These are phyloP conservation scores for Craniophora ligustri DNA, from an alignment of 2,888 invertebrate species.

Conservation along the genomic window DNA sequence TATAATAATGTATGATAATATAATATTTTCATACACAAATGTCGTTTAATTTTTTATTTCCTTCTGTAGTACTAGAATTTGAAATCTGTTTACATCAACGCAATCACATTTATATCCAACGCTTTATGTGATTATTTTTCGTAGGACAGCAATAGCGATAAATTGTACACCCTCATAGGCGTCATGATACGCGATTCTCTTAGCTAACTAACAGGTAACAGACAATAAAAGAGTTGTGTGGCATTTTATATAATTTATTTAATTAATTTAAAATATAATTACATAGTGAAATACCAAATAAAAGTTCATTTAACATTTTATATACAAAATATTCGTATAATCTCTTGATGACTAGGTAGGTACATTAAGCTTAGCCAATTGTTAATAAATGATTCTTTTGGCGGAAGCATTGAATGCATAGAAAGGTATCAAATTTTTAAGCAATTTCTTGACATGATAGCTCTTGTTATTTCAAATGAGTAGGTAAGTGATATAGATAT, in stretches of 20 bases:
- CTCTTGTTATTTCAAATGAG: background rate
- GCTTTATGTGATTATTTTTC: background rate
- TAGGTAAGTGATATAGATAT: background rate
- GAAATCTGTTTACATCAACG: background rate
- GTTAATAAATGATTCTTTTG: conserved; percentile 59
- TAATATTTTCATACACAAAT: conserved; percentile 75
- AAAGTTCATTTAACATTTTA: conserved; percentile 76
- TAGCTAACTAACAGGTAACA: background rate
- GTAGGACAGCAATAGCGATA: background rate
- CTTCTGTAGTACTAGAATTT: background rate
- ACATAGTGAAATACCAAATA: conserved; percentile 75
- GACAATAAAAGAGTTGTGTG: conserved; percentile 20
- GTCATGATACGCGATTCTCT: background rate
- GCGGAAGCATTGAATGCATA: conserved; percentile 56
- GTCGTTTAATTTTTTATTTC: conserved; percentile 33
- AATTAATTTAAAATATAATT: conserved; percentile 77
- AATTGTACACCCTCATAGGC: too few relatives aligned
- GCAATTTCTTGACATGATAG: conserved; percentile 37
- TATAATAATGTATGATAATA: conserved; percentile 77
- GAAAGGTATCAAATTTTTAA: conserved; percentile 53
- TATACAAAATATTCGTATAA: conserved; percentile 83
- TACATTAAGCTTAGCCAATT: conserved; percentile 75
- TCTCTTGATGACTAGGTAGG: conserved; percentile 85
- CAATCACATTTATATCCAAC: too few relatives aligned
- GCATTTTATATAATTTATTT: conserved; percentile 76